Conservation (phyloP, 1,140 invertebrate genomes). For the Drosophila leontia region DNA sequence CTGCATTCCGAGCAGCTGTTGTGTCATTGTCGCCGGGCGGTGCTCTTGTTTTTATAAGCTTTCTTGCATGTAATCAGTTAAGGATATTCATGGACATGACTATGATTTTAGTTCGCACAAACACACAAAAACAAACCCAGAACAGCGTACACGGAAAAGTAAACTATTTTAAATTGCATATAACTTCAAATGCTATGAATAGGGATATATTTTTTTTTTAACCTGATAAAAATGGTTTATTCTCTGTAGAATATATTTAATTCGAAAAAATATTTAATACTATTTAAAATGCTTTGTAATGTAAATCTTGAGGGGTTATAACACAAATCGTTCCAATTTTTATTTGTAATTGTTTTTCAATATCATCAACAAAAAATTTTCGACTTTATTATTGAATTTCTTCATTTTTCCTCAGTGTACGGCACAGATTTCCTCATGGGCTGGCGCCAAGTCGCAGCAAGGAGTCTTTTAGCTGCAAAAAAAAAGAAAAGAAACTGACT, state of each 20-base stretch:
- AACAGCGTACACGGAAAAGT: slow-evolving; percentile 8
- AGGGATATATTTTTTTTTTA: no score
- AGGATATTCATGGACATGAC: slow-evolving; percentile 81
- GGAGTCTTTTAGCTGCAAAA: slow-evolving; percentile 27
- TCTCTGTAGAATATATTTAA: no score
- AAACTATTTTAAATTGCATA: not conserved
- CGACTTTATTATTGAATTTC: no score
- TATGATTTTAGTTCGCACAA: slow-evolving; percentile 71
- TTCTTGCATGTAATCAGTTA: slow-evolving; percentile 79
- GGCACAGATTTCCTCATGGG: slow-evolving; percentile 35
- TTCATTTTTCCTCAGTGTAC: slow-evolving; percentile 11
- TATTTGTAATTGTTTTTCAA: no score
- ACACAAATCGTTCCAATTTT: no score
- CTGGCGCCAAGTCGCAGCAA: slow-evolving; percentile 73
- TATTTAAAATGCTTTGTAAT: no score
- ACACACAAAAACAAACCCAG: slow-evolving; percentile 16
- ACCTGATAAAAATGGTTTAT: no score
- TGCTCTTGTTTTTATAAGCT: slow-evolving; percentile 79
- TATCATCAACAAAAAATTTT: no score
- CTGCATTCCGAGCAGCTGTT: slow-evolving; percentile 67
- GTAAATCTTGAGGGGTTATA: no score
- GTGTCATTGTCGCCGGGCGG: slow-evolving; percentile 59
- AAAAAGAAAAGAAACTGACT: slow-evolving; percentile 11
- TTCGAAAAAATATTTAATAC: no score
- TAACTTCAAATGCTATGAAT: not conserved